Percentiles rank a stretch among this genome's conserved stretches.
Evolutionary conservation across 2,888 invertebrate genomes (phyloP).

Genomic region (Harmothoe impar): DNA sequence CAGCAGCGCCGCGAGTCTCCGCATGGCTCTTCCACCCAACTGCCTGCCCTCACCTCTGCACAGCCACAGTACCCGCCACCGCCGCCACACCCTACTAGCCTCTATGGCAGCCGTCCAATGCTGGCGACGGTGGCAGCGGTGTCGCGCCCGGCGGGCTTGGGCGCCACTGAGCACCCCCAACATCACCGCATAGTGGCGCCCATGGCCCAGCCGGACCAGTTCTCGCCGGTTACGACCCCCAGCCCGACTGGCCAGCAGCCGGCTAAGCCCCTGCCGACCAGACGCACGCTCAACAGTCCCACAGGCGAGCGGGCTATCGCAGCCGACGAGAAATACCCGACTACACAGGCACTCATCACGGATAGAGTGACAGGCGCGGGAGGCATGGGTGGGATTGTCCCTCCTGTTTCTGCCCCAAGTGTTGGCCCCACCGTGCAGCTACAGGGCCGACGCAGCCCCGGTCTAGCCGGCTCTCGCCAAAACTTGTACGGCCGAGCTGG

Average conservation of each 20-base stretch:
- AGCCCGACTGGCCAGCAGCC: slow-evolving; percentile 42
- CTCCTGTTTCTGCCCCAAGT: neutral
- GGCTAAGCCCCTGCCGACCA: slow-evolving; percentile 23
- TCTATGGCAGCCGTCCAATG: slow-evolving; percentile 61
- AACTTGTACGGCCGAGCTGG: slow-evolving; percentile 41
- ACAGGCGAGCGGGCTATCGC: slow-evolving; percentile 66
- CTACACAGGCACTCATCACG: slow-evolving; percentile 70
- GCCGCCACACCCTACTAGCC: slow-evolving; percentile 19
- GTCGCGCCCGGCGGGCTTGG: slow-evolving; percentile 13
- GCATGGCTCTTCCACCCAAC: slow-evolving; percentile 40
- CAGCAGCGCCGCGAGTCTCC: neutral
- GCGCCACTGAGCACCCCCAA: neutral
- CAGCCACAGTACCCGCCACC: neutral
- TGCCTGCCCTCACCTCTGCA: neutral
- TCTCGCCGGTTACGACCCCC: slow-evolving; percentile 65
- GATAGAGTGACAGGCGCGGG: slow-evolving; percentile 52
- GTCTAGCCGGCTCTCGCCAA: neutral
- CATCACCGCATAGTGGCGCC: slow-evolving; percentile 52
- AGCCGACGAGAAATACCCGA: slow-evolving; percentile 70
- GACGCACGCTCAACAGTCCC: slow-evolving; percentile 60
- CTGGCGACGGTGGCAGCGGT: slow-evolving; percentile 34
- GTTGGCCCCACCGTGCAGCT: neutral
- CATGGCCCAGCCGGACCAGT: slow-evolving; percentile 66
- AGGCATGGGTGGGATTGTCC: neutral
- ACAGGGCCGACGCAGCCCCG: slow-evolving; percentile 42